Conservation (phyloP, 2,113 vertebrate species). For the Daubentonia madagascariensis region DNA sequence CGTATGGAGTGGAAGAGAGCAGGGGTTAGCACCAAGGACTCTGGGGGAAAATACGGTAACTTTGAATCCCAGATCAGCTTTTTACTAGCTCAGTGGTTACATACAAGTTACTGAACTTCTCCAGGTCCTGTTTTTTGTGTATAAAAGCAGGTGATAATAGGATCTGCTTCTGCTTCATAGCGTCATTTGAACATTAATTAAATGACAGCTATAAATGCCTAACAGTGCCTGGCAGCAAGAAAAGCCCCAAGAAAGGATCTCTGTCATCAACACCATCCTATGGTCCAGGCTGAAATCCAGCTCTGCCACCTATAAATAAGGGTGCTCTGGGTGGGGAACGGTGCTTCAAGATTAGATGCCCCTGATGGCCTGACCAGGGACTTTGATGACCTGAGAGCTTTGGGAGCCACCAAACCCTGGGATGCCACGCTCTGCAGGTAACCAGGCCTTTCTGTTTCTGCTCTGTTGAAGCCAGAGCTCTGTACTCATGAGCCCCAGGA, state of each 20-base stretch:
- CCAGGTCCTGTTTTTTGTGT: background rate
- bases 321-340: rapidly evolving
- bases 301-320: background rate
- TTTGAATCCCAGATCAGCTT: conserved; percentile 70
- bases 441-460: background rate
- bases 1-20: background rate
- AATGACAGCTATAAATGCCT: background rate
- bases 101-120: background rate
- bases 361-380: background rate
- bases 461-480: background rate
- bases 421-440: background rate
- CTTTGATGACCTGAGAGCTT: background rate
- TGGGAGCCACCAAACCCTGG: background rate
- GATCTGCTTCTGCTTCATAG: background rate
- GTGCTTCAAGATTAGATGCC: background rate
- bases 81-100: background rate
- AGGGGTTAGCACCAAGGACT: background rate
- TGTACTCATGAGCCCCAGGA: background rate
- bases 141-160: background rate
- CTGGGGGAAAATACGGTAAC: background rate
- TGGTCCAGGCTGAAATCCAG: background rate
- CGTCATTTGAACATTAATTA: background rate
- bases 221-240: background rate
- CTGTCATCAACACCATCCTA: background rate
- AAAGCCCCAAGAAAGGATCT: background rate